These are phyloP conservation scores for Hypocryptadius cinnamomeus DNA, from an alignment of 2,113 vertebrate species.

Conservation along the genomic window DNA sequence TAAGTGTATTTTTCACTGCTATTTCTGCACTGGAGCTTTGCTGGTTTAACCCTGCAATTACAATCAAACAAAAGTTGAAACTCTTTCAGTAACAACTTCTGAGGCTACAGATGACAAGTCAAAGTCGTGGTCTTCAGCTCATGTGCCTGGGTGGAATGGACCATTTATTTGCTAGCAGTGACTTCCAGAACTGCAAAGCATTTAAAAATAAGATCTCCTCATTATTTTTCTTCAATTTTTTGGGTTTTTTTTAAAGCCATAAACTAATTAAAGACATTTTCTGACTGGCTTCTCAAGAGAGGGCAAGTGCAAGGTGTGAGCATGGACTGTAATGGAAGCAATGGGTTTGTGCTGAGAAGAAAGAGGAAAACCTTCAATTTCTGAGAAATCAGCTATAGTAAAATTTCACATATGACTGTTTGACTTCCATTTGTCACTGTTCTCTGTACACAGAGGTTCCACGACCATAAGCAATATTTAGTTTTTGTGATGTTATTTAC, in stretches of 20 bases:
- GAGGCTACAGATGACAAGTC: not conserved
- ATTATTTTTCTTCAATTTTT: accelerated
- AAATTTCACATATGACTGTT: not conserved
- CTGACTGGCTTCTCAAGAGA: not conserved
- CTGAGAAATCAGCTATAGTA: not conserved
- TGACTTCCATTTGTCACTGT: not conserved
- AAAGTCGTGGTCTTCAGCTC: not conserved
- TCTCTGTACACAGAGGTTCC: not conserved
- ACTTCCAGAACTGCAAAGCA: not conserved
- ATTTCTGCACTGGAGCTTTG: not conserved
- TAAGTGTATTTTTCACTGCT: not conserved
- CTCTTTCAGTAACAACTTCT: not conserved
- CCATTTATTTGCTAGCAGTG: not conserved
- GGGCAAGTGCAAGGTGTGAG: not conserved
- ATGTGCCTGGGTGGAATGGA: not conserved
- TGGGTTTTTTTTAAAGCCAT: not conserved
- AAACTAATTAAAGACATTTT: not conserved
- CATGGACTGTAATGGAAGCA: not conserved
- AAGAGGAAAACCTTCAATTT: not conserved
- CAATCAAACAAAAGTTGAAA: not conserved
- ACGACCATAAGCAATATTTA: not conserved
- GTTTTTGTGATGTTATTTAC: not conserved
- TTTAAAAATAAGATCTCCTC: not conserved
- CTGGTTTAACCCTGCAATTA: not conserved
- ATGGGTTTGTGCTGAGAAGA: not conserved